These are phyloP conservation scores for Chloroceryle amazona DNA, from an alignment of 2,797 vertebrate species.

Conservation along the genomic window DNA sequence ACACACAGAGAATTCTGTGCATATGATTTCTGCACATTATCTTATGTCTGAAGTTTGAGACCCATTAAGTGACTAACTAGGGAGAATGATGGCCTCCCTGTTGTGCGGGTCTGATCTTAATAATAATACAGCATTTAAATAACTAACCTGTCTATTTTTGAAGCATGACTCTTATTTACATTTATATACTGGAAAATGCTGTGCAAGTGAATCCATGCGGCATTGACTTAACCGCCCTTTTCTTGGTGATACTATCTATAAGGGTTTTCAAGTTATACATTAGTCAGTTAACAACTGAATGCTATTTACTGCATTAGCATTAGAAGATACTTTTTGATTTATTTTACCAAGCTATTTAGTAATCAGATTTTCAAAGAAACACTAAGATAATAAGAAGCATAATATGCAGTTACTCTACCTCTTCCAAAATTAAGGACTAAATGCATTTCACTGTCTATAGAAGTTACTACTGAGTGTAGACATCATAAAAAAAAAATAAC, in stretches of 20 bases:
- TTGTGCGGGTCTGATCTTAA: neutral
- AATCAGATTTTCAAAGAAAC: slow-evolving; percentile 2
- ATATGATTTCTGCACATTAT: neutral
- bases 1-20: neutral
- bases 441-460: neutral
- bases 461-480: neutral
- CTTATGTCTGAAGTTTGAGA: neutral
- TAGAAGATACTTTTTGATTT: slow-evolving; percentile 1
- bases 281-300: neutral
- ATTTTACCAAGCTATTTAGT: slow-evolving; percentile 4
- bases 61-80: neutral
- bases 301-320: neutral
- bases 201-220: neutral
- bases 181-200: neutral
- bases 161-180: neutral
- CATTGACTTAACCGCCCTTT: neutral
- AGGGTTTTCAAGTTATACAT: neutral
- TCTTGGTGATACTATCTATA: neutral
- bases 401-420: neutral
- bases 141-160: neutral
- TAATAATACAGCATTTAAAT: neutral
- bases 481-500: neutral
- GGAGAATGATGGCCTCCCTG: neutral
- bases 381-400: neutral
- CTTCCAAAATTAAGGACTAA: slow-evolving; percentile 11